Evolutionary conservation across 2,888 invertebrate species (phyloP), one percentile per base, ranked within the genome.

Genomic region (Congeria kusceri): DNA sequence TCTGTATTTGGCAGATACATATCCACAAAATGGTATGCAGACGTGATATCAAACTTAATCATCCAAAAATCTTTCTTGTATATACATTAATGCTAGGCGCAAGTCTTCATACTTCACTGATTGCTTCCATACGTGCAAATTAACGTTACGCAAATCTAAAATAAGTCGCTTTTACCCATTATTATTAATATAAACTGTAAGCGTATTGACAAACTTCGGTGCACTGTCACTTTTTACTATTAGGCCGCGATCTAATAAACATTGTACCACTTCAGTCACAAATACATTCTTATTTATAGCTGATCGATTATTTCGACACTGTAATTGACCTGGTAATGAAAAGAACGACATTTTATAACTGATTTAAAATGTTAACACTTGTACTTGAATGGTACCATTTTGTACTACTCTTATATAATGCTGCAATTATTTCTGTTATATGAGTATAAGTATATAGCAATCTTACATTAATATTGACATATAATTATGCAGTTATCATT

Each of bases 11-110:
- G 29, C 29, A 32, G 64, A 39, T 25, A 27, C 32, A 72, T 63
- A 47, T 72, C n/a, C 13, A 72, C 25, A 65, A 64, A 64, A 58
- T 65, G 56, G 27, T 72, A 72, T 20, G 57, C 72, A 20, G 72
- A 58, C 32, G 15, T 28, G n/a, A 61, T 73, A 39, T 73, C 73
- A 59, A 73, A 66, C 25, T 61, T 73, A 28, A 73, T 44, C 53
- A 61, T 59, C 68, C 68, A 68, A 44, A 39, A 28, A 32, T 39
- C 68, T 27, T 57, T n/a, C n/a, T 46, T 39, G 5, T 13, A 68
- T 5, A 58, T 46, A 68, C 23, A 27, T 46, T 11, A 66, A 25
- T 25, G 68, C 68, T 13, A 68, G 15, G 13, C 59, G n/a, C 25
- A 68, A 32, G 57, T 68, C 57, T 44, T 58, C 69, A 69, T 69